phyloP scores from a whole-genome alignment of 2,797 vertebrate genomes.

The Poeciliopsis gracilis region DNA sequence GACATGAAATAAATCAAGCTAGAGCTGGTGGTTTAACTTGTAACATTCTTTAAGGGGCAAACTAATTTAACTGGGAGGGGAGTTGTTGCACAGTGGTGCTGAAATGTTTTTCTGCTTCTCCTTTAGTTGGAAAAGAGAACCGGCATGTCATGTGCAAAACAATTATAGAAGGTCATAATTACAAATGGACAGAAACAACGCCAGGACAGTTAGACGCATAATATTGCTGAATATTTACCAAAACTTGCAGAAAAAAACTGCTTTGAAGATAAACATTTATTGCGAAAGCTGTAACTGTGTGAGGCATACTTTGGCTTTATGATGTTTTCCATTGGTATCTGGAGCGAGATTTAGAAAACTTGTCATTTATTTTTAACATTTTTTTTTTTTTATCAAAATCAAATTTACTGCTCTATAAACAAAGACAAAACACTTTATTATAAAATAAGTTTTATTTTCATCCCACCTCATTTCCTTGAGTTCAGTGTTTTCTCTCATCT shows the following conservation, averaged over 20 bases:
- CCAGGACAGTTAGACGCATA: background rate
- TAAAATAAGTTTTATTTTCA: no score
- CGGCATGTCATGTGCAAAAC: background rate
- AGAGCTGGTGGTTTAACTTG: background rate
- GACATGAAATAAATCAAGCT: conserved; percentile 5
- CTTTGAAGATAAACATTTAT: background rate
- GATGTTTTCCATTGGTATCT: background rate
- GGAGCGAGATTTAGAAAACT: background rate
- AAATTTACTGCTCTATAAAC: background rate
- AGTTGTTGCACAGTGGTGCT: conserved; percentile 5
- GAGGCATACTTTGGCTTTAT: background rate
- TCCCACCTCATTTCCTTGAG: no score
- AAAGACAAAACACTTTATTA: background rate
- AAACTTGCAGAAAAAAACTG: background rate
- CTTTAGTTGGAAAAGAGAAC: background rate
- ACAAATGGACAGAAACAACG: conserved; percentile 7
- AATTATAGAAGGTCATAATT: conserved; percentile 14
- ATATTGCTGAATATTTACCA: background rate
- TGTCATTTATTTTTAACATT: background rate
- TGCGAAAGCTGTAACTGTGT: background rate
- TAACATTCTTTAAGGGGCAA: conserved; percentile 7
- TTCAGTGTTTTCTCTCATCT: no score
- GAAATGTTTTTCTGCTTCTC: conserved; percentile 9
- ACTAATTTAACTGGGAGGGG: conserved; percentile 7
- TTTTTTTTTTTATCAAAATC: no score